Base-by-base conservation (phyloP, 1,140 invertebrate species). In the Caenorhabditis tropicalis region DNA sequence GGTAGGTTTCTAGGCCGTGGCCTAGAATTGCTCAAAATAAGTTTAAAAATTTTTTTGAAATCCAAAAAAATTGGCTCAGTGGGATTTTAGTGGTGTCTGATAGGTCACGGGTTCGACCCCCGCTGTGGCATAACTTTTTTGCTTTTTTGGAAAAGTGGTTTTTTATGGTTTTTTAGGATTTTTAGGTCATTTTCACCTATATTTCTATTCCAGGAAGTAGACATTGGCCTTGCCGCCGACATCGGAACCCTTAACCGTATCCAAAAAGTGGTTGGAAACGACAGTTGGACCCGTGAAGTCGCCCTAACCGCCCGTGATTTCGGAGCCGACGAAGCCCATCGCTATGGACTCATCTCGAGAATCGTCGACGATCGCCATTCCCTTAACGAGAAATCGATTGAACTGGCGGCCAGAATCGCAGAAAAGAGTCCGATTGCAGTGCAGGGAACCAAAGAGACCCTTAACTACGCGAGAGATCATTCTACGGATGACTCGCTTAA, bases 351-450 rank as follows among this genome's bases (percentile, higher is more conserved):
- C 0, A 58, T 87, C 70, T 85, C 82, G 19, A 29, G 53, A 33
- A 79, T 82, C 29, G 86, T 19, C 82, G 87, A 58, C 31, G 65
- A 65, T 39, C 43, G 70, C 7, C 53, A 86, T 21, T 94, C 94
- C 81, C 91, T 96, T 92, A 88, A 98, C 12, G 92, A 93, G 46
- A 93, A 93, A 81, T 94, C 95, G 0, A 81, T 96, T 1, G 92
- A 94, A 36, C 82, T 96, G 81, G 97, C 96, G 31, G 93, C 93
- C 88, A 87, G 92, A 51, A 98, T 99, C 87, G 95, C 96, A 16
- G 90, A 89, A n/a, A 96, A 96, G 92, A 97, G 96, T 93, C 97
- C 97, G 10, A 94, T 98, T 33, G 97, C 96, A 2, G 94, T 98
- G 16, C 96, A 98, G 92, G 94, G 94, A 15, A 95, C 95, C 0